These are phyloP conservation scores for Ceratitis capitata DNA, from an alignment of 1,140 invertebrate genomes.

Conservation along the genomic window DNA sequence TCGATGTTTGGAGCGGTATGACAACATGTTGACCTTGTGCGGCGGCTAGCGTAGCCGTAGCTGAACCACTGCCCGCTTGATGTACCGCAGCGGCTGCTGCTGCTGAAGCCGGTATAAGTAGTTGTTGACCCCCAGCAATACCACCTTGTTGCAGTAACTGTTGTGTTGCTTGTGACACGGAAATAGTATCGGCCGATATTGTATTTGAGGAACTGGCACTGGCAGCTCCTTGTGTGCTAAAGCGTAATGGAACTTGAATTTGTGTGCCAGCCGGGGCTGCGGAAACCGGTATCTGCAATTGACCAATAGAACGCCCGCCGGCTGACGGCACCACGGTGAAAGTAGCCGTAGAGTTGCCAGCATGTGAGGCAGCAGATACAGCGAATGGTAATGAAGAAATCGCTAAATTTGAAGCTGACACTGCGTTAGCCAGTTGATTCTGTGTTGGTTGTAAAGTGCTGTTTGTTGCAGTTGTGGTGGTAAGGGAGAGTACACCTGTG, in stretches of 20 bases:
- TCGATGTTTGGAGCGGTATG: slow-evolving; percentile 61
- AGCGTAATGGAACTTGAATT: slow-evolving; percentile 48
- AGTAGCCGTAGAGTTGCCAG: slow-evolving; percentile 54
- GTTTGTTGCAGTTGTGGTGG: slow-evolving; percentile 58
- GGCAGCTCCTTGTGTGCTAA: slow-evolving; percentile 38
- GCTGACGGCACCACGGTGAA: slow-evolving; percentile 59
- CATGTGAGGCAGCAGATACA: slow-evolving; percentile 48
- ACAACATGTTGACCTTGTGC: slow-evolving; percentile 58
- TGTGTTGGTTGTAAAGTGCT: slow-evolving; percentile 55
- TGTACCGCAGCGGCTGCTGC: background rate
- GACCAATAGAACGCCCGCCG: slow-evolving; percentile 54
- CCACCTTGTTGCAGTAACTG: slow-evolving; percentile 38
- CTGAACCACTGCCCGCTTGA: background rate
- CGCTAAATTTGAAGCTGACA: slow-evolving; percentile 49
- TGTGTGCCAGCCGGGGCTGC: slow-evolving; percentile 39
- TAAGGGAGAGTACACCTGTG: slow-evolving; percentile 59
- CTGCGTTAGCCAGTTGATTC: slow-evolving; percentile 49
- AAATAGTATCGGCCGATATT: slow-evolving; percentile 21
- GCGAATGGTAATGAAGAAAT: slow-evolving; percentile 59
- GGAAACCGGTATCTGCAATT: slow-evolving; percentile 48
- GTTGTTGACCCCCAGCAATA: background rate
- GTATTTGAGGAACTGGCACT: background rate
- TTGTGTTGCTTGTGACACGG: slow-evolving; percentile 30
- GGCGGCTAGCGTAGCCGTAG: slow-evolving; percentile 45
- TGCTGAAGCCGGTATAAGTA: slow-evolving; percentile 43